Percentiles rank a stretch among this genome's conserved stretches.
Evolutionary conservation across 2,888 invertebrate genomes (phyloP).

Genomic region (Apotomis betuletana): DNA sequence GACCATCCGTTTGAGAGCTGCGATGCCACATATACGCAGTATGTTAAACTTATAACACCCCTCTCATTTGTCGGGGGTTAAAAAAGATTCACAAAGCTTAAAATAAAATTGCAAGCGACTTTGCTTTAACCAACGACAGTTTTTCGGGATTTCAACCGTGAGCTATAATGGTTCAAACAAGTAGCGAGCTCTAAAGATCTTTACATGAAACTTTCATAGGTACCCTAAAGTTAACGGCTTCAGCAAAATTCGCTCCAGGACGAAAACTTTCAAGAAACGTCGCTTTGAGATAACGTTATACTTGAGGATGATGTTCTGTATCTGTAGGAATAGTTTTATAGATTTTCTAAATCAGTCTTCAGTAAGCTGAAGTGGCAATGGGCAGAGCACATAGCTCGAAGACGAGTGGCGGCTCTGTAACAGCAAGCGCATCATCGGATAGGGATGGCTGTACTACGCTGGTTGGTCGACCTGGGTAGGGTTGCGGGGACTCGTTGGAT

Average conservation of each 20-base stretch:
- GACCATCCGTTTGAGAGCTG: too few species aligned
- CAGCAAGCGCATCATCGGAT: too few species aligned
- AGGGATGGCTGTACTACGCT: too few species aligned
- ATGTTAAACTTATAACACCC: too few species aligned
- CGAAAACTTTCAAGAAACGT: background rate
- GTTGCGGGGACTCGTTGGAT: too few species aligned
- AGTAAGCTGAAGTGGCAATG: too few species aligned
- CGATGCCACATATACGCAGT: too few species aligned
- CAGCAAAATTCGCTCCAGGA: background rate
- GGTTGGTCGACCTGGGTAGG: too few species aligned
- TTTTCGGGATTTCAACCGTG: background rate
- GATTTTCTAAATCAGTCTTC: background rate
- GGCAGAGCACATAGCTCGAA: too few species aligned
- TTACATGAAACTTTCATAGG: constrained; percentile 4
- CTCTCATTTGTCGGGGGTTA: too few species aligned
- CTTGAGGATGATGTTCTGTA: background rate
- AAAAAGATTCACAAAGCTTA: too few species aligned
- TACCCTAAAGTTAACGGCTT: background rate
- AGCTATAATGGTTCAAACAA: background rate
- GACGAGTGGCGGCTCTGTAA: too few species aligned
- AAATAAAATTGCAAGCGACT: background rate
- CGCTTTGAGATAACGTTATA: background rate
- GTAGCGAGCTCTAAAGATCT: background rate
- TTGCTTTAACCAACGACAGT: background rate
- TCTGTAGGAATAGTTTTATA: background rate